Evolutionary conservation across 2,113 vertebrate genomes (phyloP), one percentile per base, ranked within the genome.

Genomic region (Indicator maculatus): DNA sequence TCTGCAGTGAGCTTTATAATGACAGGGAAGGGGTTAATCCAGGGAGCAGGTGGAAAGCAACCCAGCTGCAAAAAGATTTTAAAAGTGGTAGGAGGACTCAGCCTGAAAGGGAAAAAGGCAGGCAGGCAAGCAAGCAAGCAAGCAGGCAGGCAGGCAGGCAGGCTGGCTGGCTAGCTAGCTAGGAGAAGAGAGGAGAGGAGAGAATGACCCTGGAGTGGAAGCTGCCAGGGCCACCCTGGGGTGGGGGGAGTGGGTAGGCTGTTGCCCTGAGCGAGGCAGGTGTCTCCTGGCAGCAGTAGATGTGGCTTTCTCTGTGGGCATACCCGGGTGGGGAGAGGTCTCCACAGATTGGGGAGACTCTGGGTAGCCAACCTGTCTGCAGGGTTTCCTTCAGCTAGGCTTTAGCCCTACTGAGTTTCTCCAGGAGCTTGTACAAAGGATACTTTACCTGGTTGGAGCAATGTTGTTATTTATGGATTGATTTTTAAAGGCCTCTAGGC

Each of bases 31-130:
- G 90, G 61, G 88, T 95, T 94, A 94, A 92, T 6, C 47, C 65
- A 3, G 80, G 26, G 58, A 96, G 90, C 93, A 96, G 93, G 90
- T 96, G 93, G 58, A 94, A 94, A 83, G 41, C 31, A 84, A 71
- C 17, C 33, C 65, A 94, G 83, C 83, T 94, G 90, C 58, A 83
- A 60, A 83, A 83, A 64, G 47, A 74, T 80, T 79, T 1, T 13
- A 64, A 86, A 81, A 36, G 6, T 3, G 7, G 52, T 86, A 83
- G 72, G 28, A 86, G 52, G 91, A 74, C 4, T 10, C 14, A 71
- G 52, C 41, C 64, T 73, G 36, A 63, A 80, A 64, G 39, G 20
- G 24, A 86, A 45, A 72, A 60, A 16, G 41, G 14, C 41, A 67
- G 21, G 24, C 17, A 1, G 0, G 12, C 69, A 80, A 0, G 12